Base-by-base conservation (phyloP, 2,888 invertebrate genomes). In the Steinernema hermaphroditum region DNA sequence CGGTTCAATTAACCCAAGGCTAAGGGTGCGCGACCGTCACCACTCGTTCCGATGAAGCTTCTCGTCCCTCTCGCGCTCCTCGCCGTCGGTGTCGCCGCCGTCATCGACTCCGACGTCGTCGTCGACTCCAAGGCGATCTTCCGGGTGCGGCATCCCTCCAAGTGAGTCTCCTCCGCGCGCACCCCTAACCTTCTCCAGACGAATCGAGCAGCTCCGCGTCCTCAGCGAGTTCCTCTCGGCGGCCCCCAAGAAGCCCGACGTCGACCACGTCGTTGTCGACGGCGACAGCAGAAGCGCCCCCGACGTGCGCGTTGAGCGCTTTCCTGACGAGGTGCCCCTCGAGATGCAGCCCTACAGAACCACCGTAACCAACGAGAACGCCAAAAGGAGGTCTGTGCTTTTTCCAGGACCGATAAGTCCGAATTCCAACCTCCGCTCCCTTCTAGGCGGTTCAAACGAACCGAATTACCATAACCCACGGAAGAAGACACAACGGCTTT, bases 1-100 rank as follows among this genome's bases (percentile, higher is more conserved):
- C 54, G 54, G 54, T 54, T 54, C 54, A 54, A 54, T 54, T 24
- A 54, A 27, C 54, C 54, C 54, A 54, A 54, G 54, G 54, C 54
- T 54, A 54, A 54, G n/a, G 54, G 54, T 24, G 54, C 54, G 22
- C 54, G 27, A 46, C 29, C 29, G 29, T 27, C 54, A 24, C 27
- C 54, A 54, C 4, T 54, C 54, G 54, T 27, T 54, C 54, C 54
- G 54, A 54, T 54, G 54, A 54, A 54, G n/a, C 46, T 9, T 6
- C 54, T 54, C 54, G 22, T 22, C 54, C n/a, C 29, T 12, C 24
- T 54, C 54, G 22, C 27, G 12, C 14, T 54, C 27, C 54, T 54
- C 54, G 54, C 4, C 54, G 22, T 54, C 54, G n/a, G 14, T 27
- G 54, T 22, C 54, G 22, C 29, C 54, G 29, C n/a, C 29, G 54